Base-by-base conservation (phyloP, 2,888 invertebrate species). In the Callimorpha dominula region DNA sequence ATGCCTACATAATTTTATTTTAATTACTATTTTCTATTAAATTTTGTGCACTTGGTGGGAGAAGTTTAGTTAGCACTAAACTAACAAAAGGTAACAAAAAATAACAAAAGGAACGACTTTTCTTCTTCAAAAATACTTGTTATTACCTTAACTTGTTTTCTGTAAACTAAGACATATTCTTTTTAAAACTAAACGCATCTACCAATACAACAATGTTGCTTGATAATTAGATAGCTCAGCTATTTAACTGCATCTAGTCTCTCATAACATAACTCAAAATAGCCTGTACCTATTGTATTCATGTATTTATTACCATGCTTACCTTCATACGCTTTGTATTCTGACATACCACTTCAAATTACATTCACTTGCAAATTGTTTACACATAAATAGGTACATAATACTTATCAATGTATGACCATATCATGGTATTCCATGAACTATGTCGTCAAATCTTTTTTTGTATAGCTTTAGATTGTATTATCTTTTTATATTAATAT, bases 301-400 rank as follows among this genome's bases (percentile, higher is more conserved):
- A 20, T 71, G 71, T 81, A 72, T 73, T 57, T 79, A 76, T 31
- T 72, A 72, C 71, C 82, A 77, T 70, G 80, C 74, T 80, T 52
- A 52, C 71, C 71, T 71, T 67, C 71, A 50, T 52, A 62, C 31
- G 43, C 66, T 64, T 54, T 65, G 65, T 54, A 70, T 65, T 64
- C 65, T 43, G 65, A 64, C 42, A 54, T 49, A 5, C 66, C 52
- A 69, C 49, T 42, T 17, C 62, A 50, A 60, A 63, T 40, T 65
- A 50, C 65, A 65, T 50, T 57, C 52, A 43, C 57, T 68, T 46
- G 68, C 57, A 46, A 68, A 57, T 17, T 52, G 12, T 42, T 40
- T 1, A 15, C 14, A 65, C 15, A 49, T 65, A 65, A 6, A 43
- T 46, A 46, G 11, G 17, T 6, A 65, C 46, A 65, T 65, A 12